phyloP scores from a whole-genome alignment of 2,888 invertebrate genomes.

The Therioaphis trifolii region DNA sequence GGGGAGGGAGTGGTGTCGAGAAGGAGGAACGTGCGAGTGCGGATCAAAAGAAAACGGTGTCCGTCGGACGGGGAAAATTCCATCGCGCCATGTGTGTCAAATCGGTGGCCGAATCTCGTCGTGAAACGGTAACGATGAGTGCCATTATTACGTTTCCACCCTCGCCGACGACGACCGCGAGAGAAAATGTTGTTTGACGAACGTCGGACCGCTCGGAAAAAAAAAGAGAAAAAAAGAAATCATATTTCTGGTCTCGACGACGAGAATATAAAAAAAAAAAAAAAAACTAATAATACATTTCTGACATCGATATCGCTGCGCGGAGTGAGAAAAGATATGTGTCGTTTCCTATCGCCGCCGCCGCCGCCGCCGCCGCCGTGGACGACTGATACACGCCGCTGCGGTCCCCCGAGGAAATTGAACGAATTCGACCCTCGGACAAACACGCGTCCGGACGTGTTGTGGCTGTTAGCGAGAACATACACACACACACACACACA shows the following conservation, averaged over 20 bases:
- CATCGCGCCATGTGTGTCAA: conserved; percentile 35
- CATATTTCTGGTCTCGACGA: neutral
- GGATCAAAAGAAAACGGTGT: conserved; percentile 14
- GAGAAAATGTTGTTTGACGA: conserved; percentile 52
- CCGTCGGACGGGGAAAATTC: conserved; percentile 15
- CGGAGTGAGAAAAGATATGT: conserved; percentile 9
- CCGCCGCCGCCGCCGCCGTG: too few species aligned
- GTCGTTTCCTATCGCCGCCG: conserved; percentile 37
- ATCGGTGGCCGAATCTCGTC: conserved; percentile 29
- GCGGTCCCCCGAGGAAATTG: conserved; percentile 41
- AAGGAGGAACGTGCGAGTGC: neutral
- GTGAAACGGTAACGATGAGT: conserved; percentile 52
- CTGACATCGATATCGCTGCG: conserved; percentile 27
- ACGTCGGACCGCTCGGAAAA: neutral
- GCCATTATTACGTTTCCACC: conserved; percentile 48
- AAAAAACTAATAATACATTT: conserved; percentile 12
- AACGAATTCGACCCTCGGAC: conserved; percentile 48
- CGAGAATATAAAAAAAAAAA: conserved; percentile 32
- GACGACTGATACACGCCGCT: neutral
- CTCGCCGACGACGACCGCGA: neutral
- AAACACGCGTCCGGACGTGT: neutral
- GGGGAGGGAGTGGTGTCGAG: too few species aligned
- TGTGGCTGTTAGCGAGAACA: conserved; percentile 22
- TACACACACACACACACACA: too few species aligned
- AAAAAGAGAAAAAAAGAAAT: neutral